Base-by-base conservation (phyloP, 2,113 vertebrate genomes). In the Martes martes region DNA sequence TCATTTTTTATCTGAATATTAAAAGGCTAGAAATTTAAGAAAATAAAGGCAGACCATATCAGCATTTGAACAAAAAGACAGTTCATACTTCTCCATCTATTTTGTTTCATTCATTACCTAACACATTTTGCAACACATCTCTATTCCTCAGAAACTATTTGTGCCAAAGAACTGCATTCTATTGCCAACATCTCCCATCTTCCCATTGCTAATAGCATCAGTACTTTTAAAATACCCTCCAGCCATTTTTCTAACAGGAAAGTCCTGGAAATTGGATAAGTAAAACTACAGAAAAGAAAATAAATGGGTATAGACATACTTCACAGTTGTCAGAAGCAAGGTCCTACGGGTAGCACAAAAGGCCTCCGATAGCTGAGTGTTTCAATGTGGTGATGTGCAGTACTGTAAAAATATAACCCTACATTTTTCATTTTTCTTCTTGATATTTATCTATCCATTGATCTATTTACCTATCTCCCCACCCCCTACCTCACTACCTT, bases 271-370 rank as follows among this genome's bases (percentile, higher is more conserved):
- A 78, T 39, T 50, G 31, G 76, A 33, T 45, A 73, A 87, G 24
- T 83, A 85, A 65, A 76, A 93, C 57, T 86, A 86, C 45, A 93
- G 15, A 93, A 93, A 78, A 93, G 42, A 85, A 93, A 85, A 63
- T 52, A 85, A 85, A 85, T 36, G 31, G 33, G 24, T 39, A 63
- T 33, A 74, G 80, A 84, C 50, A 19, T 39, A 76, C 71, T 78
- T 85, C 50, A 76, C 24, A 78, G 18, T 42, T 78, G 24, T 93
- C 57, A 93, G 69, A 57, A 65, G 13, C 33, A 65, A 93, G 65
- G 6, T 63, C 42, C 55, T 84, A 50, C 0, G 33, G 33, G 11
- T 59, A 13, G 57, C 42, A 84, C 16, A 83, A 79, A 67, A 28
- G 28, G 16, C 36, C 42, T 93, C 71, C 31, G 4, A 33, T 33